Evolutionary conservation across 2,797 vertebrate genomes (phyloP).

Genomic region (Spinus pinus): DNA sequence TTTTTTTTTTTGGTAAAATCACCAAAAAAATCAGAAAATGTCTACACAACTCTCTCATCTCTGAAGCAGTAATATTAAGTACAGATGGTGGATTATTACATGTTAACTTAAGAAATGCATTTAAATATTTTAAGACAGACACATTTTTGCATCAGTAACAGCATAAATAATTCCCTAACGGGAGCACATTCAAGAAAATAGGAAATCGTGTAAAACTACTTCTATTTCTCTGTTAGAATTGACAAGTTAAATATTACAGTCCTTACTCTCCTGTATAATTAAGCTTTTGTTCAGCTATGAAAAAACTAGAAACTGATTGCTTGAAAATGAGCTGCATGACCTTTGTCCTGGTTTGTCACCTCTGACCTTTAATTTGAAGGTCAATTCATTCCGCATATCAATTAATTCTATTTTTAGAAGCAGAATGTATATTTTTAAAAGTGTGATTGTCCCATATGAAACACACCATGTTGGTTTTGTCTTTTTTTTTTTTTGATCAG

Average conservation of each 20-base stretch:
- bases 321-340: slow-evolving; percentile 78
- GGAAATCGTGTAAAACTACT: not conserved
- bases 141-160: not conserved
- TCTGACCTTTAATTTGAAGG: slow-evolving; percentile 81
- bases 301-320: slow-evolving; percentile 74
- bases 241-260: slow-evolving; percentile 56
- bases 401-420: slow-evolving; percentile 76
- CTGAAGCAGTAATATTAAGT: not conserved
- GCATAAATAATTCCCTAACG: not conserved
- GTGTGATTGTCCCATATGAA: not conserved
- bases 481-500: not conserved
- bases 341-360: slow-evolving; percentile 77
- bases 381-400: slow-evolving; percentile 66
- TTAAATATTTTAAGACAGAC: not conserved
- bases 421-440: slow-evolving; percentile 49
- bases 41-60: not conserved
- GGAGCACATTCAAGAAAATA: slow-evolving; percentile 2
- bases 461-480: not conserved
- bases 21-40: not conserved
- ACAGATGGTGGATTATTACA: not conserved
- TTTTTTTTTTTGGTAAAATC: not conserved
- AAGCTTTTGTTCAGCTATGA: slow-evolving; percentile 75
- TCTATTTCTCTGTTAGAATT: slow-evolving; percentile 10
- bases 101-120: not conserved
- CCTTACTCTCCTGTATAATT: slow-evolving; percentile 69